Percentiles rank a stretch among this genome's conserved stretches.
Conservation (phyloP, 2,888 invertebrate genomes). For the Epiblema foenella region DNA sequence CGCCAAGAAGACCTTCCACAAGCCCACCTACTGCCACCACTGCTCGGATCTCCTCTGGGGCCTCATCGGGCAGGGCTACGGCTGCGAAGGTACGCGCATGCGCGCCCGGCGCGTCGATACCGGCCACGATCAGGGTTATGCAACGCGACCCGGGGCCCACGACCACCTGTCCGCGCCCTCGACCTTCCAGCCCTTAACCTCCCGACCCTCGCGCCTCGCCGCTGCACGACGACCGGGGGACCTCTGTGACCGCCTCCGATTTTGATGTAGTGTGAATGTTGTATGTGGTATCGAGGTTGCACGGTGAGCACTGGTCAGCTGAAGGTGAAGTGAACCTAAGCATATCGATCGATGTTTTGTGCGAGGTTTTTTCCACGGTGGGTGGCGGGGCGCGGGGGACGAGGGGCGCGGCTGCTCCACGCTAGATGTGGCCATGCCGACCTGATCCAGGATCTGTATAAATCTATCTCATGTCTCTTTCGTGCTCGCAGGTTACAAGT, state of each 20-base stretch:
- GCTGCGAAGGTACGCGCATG: constrained; percentile 97
- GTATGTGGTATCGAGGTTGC: constrained; percentile 20
- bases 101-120: constrained; percentile 78
- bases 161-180: constrained; percentile 50
- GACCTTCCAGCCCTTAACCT: constrained; percentile 60
- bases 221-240: background rate
- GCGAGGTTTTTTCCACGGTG: constrained; percentile 69
- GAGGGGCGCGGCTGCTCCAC: constrained; percentile 48
- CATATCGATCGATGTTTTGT: constrained; percentile 81
- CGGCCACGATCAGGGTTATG: constrained; percentile 77
- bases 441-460: constrained; percentile 4
- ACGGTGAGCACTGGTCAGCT: constrained; percentile 40
- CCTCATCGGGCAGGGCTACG: constrained; percentile 99
- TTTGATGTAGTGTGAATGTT: constrained; percentile 13
- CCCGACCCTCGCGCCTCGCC: constrained; percentile 35
- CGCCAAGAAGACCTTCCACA: constrained; percentile 99
- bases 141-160: constrained; percentile 72
- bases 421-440: constrained; percentile 26
- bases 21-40: constrained; percentile 99
- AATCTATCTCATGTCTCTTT: constrained; percentile 1
- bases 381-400: constrained; percentile 64
- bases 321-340: constrained; percentile 56
- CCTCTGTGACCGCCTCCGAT: constrained; percentile 7
- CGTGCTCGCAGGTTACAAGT: background rate
- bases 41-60: constrained; percentile 99